A percentile compares a stretch with the other conserved stretches of the same genome.
These are phyloP conservation scores for Megaceryle maxima DNA, from an alignment of 2,113 vertebrate genomes.

Conservation along the genomic window DNA sequence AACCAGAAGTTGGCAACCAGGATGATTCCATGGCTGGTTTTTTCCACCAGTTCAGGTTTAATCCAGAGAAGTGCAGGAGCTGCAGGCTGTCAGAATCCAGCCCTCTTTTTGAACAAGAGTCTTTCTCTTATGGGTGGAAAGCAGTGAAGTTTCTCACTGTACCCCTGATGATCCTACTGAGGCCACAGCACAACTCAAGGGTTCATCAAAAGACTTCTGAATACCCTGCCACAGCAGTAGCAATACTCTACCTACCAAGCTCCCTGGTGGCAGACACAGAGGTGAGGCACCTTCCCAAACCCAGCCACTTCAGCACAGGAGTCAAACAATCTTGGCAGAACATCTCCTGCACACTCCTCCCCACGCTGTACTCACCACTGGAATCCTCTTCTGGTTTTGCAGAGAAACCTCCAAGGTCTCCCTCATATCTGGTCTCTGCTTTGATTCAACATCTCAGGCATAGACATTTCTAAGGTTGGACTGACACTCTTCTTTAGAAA, in stretches of 20 bases:
- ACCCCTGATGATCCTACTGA: neutral
- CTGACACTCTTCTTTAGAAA: neutral
- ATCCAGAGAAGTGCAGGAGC: neutral
- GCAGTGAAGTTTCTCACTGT: neutral
- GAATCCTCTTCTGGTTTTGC: neutral
- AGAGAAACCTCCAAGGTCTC: neutral
- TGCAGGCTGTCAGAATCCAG: neutral
- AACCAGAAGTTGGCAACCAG: neutral
- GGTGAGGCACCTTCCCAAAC: fast-evolving
- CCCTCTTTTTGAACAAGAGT: neutral
- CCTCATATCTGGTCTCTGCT: neutral
- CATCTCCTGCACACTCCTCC: neutral
- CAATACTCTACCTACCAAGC: neutral
- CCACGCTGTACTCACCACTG: neutral
- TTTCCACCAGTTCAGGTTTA: neutral
- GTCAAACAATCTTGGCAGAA: neutral
- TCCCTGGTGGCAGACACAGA: neutral
- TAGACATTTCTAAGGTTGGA: neutral
- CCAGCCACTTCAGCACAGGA: neutral
- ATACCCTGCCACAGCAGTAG: neutral
- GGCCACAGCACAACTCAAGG: neutral
- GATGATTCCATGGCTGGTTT: neutral
- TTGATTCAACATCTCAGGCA: fast-evolving
- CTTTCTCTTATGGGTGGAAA: neutral
- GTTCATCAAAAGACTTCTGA: neutral